Percentiles rank a stretch among this genome's conserved stretches.
phyloP scores from a whole-genome alignment of 2,797 vertebrate genomes.

The Siniperca scherzeri region DNA sequence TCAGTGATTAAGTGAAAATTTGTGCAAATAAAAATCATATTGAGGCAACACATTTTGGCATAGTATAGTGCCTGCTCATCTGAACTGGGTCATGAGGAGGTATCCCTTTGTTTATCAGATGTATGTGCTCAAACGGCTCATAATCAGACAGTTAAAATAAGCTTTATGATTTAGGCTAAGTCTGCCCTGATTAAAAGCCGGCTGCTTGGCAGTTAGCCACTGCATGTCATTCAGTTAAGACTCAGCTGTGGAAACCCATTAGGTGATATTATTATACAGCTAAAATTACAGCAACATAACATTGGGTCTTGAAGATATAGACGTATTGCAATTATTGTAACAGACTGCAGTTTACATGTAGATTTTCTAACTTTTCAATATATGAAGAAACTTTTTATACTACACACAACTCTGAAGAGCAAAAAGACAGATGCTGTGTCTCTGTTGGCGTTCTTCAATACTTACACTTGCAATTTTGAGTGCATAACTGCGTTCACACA shows the following conservation, averaged over 20 bases:
- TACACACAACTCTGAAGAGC: too few species aligned
- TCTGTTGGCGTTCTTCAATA: too few species aligned
- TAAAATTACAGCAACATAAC: constrained; percentile 44
- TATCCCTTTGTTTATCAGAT: constrained; percentile 64
- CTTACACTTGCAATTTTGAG: too few species aligned
- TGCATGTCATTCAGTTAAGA: constrained; percentile 53
- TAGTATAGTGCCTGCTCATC: constrained; percentile 36
- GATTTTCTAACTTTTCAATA: not conserved
- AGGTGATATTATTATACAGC: constrained; percentile 49
- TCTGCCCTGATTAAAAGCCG: constrained; percentile 74
- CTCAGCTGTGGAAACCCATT: constrained; percentile 58
- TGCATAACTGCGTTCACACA: too few species aligned
- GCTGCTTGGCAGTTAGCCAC: constrained; percentile 76
- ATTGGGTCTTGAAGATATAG: constrained; percentile 21
- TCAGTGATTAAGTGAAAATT: constrained; percentile 34
- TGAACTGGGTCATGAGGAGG: constrained; percentile 57
- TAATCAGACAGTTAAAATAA: constrained; percentile 64
- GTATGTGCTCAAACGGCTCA: constrained; percentile 47
- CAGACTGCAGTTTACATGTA: not conserved
- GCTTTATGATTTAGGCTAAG: constrained; percentile 64
- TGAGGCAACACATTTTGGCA: constrained; percentile 43
- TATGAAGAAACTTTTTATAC: too few species aligned
- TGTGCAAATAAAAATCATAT: constrained; percentile 42
- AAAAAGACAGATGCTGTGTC: too few species aligned
- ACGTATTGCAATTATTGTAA: constrained; percentile 6